These are phyloP conservation scores for Amazona guildingii DNA, from an alignment of 2,113 vertebrate genomes.

Conservation along the genomic window DNA sequence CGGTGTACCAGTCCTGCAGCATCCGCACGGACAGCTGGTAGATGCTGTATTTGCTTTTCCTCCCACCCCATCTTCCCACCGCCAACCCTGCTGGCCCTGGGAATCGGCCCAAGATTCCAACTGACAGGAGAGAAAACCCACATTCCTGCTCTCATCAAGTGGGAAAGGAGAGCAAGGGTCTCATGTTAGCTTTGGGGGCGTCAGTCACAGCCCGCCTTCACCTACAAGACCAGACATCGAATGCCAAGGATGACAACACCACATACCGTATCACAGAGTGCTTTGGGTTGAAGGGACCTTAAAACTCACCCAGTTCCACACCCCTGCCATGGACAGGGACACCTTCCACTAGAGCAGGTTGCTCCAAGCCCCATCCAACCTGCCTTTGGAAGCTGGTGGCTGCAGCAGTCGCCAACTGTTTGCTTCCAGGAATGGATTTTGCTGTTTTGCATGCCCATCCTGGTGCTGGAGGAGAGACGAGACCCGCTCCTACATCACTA, in stretches of 20 bases:
- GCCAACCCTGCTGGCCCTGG: not conserved
- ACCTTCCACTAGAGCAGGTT: not conserved
- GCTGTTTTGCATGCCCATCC: not conserved
- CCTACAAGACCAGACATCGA: not conserved
- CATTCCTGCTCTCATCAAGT: not conserved
- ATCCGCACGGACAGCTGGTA: not conserved
- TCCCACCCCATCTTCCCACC: not conserved
- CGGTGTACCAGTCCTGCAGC: not conserved
- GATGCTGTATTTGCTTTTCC: not conserved
- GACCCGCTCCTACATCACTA: accelerated
- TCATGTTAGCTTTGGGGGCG: accelerated
- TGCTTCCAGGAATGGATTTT: not conserved
- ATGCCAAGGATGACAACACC: not conserved
- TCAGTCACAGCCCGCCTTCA: not conserved
- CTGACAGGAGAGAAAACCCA: not conserved
- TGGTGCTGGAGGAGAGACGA: not conserved
- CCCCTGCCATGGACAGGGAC: not conserved
- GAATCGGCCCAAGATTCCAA: not conserved
- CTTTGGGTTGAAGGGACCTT: not conserved
- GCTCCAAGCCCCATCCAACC: not conserved
- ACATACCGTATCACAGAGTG: not conserved
- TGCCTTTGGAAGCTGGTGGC: not conserved
- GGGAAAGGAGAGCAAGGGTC: not conserved
- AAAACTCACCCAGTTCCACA: not conserved
- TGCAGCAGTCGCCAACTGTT: accelerated